A percentile compares a stretch with the other conserved stretches of the same genome.
Conservation (phyloP, 2,797 vertebrate genomes). For the Rhincodon typus region DNA sequence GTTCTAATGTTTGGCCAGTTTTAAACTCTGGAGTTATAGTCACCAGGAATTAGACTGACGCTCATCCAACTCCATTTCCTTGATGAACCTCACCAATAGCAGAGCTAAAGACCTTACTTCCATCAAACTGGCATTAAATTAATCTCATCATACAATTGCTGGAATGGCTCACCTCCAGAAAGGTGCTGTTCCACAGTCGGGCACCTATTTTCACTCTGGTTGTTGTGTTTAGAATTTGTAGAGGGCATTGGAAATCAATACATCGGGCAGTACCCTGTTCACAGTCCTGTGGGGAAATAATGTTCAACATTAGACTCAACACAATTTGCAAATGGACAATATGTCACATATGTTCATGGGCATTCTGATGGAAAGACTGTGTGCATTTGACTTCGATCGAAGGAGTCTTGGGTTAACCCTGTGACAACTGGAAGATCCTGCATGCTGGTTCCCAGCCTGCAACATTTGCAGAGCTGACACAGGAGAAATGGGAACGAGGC, state of each 20-base stretch:
- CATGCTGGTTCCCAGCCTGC: background rate
- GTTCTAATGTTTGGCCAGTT: too few species aligned
- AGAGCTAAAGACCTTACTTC: background rate
- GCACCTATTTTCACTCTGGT: constrained; percentile 70
- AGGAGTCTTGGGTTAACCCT: background rate
- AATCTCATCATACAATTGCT: background rate
- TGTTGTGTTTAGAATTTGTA: constrained; percentile 71
- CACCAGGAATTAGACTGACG: too few species aligned
- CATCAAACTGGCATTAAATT: background rate
- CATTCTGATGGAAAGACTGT: background rate
- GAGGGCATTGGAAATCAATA: constrained; percentile 72
- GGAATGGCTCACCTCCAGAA: constrained; percentile 70
- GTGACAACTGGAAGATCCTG: background rate
- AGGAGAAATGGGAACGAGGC: background rate
- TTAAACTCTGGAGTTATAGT: background rate
- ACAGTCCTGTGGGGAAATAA: constrained; percentile 65
- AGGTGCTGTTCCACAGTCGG: constrained; percentile 84
- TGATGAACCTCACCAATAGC: background rate
- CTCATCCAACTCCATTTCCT: background rate
- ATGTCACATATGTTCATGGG: background rate
- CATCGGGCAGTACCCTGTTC: constrained; percentile 71
- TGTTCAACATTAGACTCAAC: background rate
- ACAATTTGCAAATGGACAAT: background rate
- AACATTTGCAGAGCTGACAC: background rate
- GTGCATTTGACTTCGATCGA: background rate